Percentiles rank a stretch among this genome's conserved stretches.
Conservation (phyloP, 2,113 vertebrate species). For the Columba livia region DNA sequence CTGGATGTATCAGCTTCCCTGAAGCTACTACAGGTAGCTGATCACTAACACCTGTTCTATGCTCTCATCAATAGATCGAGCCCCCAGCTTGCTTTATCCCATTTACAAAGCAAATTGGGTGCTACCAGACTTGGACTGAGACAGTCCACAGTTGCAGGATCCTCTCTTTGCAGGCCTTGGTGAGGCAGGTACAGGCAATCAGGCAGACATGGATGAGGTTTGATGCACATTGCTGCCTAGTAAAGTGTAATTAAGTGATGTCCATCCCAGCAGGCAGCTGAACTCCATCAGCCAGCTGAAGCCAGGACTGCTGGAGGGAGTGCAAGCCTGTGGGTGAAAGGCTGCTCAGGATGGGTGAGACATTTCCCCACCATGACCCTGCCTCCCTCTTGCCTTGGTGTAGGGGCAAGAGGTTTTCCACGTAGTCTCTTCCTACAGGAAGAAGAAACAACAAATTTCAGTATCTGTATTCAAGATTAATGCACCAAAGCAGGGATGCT, state of each 20-base stretch:
- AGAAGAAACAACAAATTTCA: background rate
- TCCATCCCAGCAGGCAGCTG: background rate
- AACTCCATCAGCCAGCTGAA: fast-evolving
- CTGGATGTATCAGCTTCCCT: background rate
- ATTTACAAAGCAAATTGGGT: background rate
- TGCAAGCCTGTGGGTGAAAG: fast-evolving
- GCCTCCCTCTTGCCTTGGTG: background rate
- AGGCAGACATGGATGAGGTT: background rate
- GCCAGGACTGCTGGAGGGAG: background rate
- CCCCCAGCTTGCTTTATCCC: background rate
- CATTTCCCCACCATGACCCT: background rate
- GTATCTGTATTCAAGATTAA: background rate
- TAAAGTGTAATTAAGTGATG: fast-evolving
- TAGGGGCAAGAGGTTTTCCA: background rate
- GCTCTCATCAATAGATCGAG: background rate
- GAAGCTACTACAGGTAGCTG: background rate
- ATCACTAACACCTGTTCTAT: background rate
- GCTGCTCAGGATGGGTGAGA: background rate
- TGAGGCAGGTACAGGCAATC: background rate
- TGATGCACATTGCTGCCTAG: background rate
- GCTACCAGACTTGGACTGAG: fast-evolving
- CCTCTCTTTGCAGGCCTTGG: background rate
- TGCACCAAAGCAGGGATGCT: background rate
- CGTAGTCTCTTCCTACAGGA: background rate
- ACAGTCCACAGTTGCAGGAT: fast-evolving